A percentile compares a stretch with the other conserved stretches of the same genome.
phyloP scores from a whole-genome alignment of 1,140 invertebrate species.

The Bactericera cockerelli region DNA sequence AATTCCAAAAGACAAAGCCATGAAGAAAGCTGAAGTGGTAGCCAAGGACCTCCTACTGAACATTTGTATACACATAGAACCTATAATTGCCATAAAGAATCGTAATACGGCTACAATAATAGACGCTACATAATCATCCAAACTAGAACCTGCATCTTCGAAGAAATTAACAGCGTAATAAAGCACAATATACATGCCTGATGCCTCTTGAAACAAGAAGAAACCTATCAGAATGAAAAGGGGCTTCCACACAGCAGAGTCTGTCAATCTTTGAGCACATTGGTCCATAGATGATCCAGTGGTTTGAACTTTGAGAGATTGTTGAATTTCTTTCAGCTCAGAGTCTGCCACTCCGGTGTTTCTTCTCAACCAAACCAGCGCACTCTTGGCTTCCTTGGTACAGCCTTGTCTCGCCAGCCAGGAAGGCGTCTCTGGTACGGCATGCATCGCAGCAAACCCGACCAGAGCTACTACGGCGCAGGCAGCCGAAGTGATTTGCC shows the following conservation, averaged over 20 bases:
- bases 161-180: constrained; percentile 58
- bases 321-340: constrained; percentile 36
- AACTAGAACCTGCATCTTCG: constrained; percentile 40
- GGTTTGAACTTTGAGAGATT: constrained; percentile 18
- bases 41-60: constrained; percentile 48
- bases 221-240: constrained; percentile 43
- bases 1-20: constrained; percentile 39
- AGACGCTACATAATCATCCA: constrained; percentile 49
- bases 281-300: not conserved
- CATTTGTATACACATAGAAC: constrained; percentile 47
- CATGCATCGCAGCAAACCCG: constrained; percentile 35
- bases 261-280: constrained; percentile 22
- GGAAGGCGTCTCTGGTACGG: constrained; percentile 49
- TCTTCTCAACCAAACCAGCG: constrained; percentile 38
- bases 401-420: constrained; percentile 38
- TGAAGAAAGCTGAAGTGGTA: constrained; percentile 41
- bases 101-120: constrained; percentile 55
- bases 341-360: constrained; percentile 37
- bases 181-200: constrained; percentile 55
- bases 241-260: constrained; percentile 38
- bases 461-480: constrained; percentile 18
- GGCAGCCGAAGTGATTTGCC: constrained; percentile 23
- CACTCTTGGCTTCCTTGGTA: constrained; percentile 35
- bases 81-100: constrained; percentile 45
- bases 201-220: constrained; percentile 51